A percentile compares a stretch with the other conserved stretches of the same genome.
phyloP scores from a whole-genome alignment of 2,888 invertebrate species.

The Nipponacmea schrenckii region DNA sequence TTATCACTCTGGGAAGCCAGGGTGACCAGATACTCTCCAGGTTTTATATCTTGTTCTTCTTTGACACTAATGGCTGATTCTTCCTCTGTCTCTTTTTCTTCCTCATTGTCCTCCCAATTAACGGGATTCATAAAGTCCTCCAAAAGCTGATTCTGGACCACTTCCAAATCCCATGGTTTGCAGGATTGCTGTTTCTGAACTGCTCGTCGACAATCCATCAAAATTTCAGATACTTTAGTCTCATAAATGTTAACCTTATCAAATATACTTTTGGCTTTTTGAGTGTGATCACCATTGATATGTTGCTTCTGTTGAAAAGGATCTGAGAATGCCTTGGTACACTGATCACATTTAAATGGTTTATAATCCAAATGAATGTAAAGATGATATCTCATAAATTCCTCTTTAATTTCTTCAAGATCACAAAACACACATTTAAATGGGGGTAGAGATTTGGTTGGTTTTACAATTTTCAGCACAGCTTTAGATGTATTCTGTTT shows the following conservation, averaged over 20 bases:
- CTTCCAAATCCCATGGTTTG: not conserved
- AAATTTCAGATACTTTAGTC: not conserved
- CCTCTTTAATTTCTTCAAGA: not conserved
- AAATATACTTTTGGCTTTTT: not conserved
- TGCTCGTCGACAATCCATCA: not conserved
- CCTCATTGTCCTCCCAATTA: too few relatives aligned
- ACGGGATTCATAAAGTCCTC: too few relatives aligned
- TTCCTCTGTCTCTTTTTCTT: too few relatives aligned
- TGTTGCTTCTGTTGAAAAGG: conserved; percentile 1
- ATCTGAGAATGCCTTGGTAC: not conserved
- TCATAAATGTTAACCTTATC: not conserved
- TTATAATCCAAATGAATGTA: not conserved
- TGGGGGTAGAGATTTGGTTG: not conserved
- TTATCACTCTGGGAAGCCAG: too few relatives aligned
- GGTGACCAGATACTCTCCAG: too few relatives aligned
- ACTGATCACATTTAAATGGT: not conserved
- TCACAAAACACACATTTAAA: not conserved
- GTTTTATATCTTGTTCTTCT: too few relatives aligned
- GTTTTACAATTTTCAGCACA: not conserved
- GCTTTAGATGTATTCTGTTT: not conserved
- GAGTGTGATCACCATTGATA: not conserved
- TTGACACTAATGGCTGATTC: too few relatives aligned
- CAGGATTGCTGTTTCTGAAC: not conserved
- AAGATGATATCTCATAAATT: conserved; percentile 3
- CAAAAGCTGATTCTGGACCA: not conserved